Evolutionary conservation across 1,140 invertebrate genomes (phyloP), one percentile per base, ranked within the genome.

Genomic region (Tetragonula clypearis): DNA sequence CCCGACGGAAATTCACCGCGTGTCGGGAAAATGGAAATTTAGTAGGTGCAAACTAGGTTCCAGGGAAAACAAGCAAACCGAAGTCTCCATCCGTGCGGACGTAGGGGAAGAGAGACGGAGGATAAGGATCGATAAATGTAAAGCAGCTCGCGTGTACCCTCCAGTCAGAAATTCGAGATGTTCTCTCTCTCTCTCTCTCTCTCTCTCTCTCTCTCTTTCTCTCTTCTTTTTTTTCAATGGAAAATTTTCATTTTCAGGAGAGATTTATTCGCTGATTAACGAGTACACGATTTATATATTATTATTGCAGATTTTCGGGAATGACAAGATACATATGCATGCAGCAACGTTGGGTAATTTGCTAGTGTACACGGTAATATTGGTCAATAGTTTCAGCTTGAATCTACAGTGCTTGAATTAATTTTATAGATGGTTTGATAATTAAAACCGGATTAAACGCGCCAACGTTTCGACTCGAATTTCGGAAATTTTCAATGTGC

Each of bases 41-140:
- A 66, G 80, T 49, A 53, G 49, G 49, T 11, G 41, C 53, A 62
- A 82, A 82, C 72, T 82, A 76, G 72, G 62, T 76, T 72, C 53
- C 21, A 23, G 15, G 19, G 74, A 69, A 69, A 78, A 78, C 82
- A 83, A 78, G 35, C 53, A n/a, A 69, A 41, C 82, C 35, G 15
- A 69, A 56, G 30, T 60, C 65, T 49, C 74, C 35, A 26, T 17
- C 35, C n/a, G 6, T 3, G 9, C 55, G 12, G 49, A 15, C 2
- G 21, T 26, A 12, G 26, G 55, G 0, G 21, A 30, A 26, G 35
- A 79, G 55, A 69, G 65, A 62, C 14, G 49, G 3, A 9, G 41
- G 17, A 56, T 21, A 23, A 41, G 30, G 82, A 53, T 83, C 82
- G 82, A 83, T 83, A 83, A 49, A 78, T 78, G 74, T 69, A 83